phyloP scores from a whole-genome alignment of 2,113 vertebrate genomes.

The Hydrochoerus hydrochaeris region DNA sequence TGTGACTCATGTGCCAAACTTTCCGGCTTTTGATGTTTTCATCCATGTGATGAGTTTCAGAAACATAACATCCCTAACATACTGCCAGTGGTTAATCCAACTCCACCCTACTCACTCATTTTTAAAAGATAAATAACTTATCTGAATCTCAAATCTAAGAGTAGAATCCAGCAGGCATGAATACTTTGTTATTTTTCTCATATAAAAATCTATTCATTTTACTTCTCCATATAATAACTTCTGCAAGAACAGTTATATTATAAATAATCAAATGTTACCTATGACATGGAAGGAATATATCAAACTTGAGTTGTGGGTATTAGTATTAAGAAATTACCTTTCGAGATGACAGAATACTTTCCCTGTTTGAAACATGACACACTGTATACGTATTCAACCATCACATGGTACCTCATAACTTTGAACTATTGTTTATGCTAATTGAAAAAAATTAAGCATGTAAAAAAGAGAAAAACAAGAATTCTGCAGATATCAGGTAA shows the following conservation, averaged over 20 bases:
- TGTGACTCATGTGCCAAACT: too few species aligned
- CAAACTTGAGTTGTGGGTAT: background rate
- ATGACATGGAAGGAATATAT: background rate
- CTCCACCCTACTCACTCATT: background rate
- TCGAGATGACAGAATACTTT: background rate
- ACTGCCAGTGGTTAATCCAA: too few species aligned
- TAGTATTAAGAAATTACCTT: background rate
- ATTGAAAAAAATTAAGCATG: background rate
- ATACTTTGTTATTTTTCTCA: background rate
- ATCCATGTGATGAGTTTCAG: accelerated
- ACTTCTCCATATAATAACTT: background rate
- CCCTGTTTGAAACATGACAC: background rate
- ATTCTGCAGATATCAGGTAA: background rate
- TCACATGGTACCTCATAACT: background rate
- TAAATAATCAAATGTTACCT: background rate
- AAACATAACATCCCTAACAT: background rate
- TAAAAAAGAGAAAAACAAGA: background rate
- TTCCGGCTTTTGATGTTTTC: background rate
- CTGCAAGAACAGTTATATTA: background rate
- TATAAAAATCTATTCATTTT: background rate
- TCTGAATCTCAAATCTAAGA: background rate
- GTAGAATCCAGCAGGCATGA: accelerated
- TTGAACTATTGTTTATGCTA: background rate
- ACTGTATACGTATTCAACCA: background rate
- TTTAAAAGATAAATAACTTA: background rate